Conservation (phyloP, 2,113 vertebrate species). For the Leuciscus idus region DNA sequence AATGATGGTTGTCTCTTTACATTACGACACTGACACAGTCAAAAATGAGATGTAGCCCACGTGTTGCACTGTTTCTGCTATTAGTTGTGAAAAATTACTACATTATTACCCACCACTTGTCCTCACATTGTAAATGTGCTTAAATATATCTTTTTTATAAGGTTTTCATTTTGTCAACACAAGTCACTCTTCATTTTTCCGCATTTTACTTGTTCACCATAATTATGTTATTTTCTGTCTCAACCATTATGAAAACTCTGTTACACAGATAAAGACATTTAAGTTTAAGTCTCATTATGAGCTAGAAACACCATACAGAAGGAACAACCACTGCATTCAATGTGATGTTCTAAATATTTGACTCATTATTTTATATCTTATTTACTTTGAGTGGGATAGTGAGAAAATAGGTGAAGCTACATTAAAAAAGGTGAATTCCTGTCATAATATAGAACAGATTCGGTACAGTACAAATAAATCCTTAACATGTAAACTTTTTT, state of each 20-base stretch:
- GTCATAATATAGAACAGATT: not conserved
- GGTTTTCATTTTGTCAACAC: not conserved
- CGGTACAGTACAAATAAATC: not conserved
- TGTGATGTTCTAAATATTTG: not conserved
- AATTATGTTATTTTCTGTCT: not conserved
- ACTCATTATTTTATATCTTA: not conserved
- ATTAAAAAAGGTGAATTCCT: not conserved
- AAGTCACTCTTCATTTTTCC: not conserved
- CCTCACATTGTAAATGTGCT: not conserved
- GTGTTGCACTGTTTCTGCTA: not conserved
- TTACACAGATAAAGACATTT: not conserved
- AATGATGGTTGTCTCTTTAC: not conserved
- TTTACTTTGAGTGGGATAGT: not conserved
- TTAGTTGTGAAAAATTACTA: not conserved
- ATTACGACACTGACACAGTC: not conserved
- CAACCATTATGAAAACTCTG: not conserved
- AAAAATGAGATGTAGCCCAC: not conserved
- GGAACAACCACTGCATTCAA: not conserved
- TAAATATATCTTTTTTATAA: not conserved
- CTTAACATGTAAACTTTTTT: not conserved
- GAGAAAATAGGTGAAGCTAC: not conserved
- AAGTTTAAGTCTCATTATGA: not conserved
- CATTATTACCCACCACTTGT: not conserved
- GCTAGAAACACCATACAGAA: not conserved
- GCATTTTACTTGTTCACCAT: not conserved